A percentile compares a stretch with the other conserved stretches of the same genome.
phyloP scores from a whole-genome alignment of 2,797 vertebrate species.

The Notamacropus eugenii region DNA sequence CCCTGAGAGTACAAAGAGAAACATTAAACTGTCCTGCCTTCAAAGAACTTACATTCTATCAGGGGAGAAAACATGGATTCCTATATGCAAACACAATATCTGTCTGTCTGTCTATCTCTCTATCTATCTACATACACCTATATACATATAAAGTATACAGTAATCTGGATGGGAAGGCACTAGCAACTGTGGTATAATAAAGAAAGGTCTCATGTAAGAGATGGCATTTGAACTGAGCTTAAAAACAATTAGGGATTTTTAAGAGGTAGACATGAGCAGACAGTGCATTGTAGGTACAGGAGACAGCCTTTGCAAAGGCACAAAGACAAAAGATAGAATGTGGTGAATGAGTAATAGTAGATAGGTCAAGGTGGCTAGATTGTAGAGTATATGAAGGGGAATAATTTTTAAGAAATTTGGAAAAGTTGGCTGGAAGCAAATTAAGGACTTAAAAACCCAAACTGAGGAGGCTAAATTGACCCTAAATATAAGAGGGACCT shows the following conservation, averaged over 20 bases:
- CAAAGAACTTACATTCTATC: background rate
- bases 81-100: background rate
- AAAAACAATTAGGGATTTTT: background rate
- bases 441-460: background rate
- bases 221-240: background rate
- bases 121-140: too few relatives aligned
- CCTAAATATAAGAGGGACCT: background rate
- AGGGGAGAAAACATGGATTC: background rate
- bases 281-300: background rate
- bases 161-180: background rate
- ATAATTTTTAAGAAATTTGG: background rate
- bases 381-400: background rate
- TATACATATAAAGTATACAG: too few relatives aligned
- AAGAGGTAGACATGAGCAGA: background rate
- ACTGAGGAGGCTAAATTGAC: background rate
- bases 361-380: background rate
- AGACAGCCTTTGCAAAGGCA: background rate
- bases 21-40: background rate
- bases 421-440: background rate
- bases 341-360: background rate
- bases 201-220: background rate
- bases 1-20: background rate
- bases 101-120: too few relatives aligned
- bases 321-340: background rate
- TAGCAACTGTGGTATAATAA: background rate